Evolutionary conservation across 2,113 vertebrate genomes (phyloP).

Genomic region (Microtus richardsoni): DNA sequence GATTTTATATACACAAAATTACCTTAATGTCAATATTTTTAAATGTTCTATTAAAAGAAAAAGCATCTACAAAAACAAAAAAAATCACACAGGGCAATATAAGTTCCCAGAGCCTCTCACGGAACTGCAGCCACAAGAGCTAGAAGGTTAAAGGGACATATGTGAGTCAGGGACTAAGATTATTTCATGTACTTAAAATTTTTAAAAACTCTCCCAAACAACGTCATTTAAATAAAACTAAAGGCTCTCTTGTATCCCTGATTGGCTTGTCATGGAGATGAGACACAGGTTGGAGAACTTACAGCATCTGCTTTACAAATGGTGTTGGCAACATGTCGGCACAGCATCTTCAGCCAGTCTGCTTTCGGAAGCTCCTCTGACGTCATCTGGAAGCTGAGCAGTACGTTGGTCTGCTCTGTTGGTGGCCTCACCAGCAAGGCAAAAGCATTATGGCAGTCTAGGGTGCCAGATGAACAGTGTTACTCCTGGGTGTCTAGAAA

Average conservation of each 20-base stretch:
- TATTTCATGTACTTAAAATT: background rate
- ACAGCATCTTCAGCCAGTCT: conserved; percentile 93
- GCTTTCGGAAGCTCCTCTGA: conserved; percentile 94
- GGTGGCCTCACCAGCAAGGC: conserved; percentile 96
- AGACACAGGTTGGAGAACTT: conserved; percentile 82
- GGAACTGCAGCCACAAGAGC: background rate
- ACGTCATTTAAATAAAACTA: conserved; percentile 13
- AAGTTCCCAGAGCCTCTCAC: conserved; percentile 1
- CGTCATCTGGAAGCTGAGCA: conserved; percentile 97
- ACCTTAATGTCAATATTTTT: background rate
- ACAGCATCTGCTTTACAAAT: conserved; percentile 98
- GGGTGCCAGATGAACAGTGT: conserved; percentile 41
- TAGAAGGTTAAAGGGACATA: background rate
- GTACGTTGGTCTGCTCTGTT: conserved; percentile 95
- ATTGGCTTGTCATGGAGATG: conserved; percentile 12
- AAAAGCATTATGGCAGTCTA: conserved; percentile 97
- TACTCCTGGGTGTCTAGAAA: conserved; percentile 3
- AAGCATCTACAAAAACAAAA: background rate
- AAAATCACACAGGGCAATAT: background rate
- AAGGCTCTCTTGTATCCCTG: conserved; percentile 40
- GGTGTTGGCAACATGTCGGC: conserved; percentile 97
- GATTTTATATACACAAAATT: background rate
- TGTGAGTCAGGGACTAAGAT: background rate
- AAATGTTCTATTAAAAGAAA: background rate
- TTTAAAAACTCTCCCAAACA: conserved; percentile 34